A percentile compares a stretch with the other conserved stretches of the same genome.
phyloP scores from a whole-genome alignment of 2,113 vertebrate genomes.

The Sylvia atricapilla region DNA sequence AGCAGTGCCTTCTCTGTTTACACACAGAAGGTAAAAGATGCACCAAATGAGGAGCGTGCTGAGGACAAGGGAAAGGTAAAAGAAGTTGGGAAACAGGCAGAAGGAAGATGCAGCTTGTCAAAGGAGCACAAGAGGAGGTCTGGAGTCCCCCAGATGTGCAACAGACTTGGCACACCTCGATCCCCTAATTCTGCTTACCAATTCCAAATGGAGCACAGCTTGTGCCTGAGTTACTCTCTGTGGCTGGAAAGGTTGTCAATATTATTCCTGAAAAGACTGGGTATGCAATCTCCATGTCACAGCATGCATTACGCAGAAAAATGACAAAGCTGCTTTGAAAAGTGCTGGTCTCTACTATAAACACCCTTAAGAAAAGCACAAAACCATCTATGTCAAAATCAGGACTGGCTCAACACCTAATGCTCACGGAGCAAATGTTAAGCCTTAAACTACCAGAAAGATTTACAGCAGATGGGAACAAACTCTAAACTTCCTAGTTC shows the following conservation, averaged over 20 bases:
- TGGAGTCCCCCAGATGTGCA: not conserved
- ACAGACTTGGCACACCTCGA: not conserved
- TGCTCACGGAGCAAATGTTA: not conserved
- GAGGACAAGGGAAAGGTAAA: not conserved
- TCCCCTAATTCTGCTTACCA: not conserved
- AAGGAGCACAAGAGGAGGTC: not conserved
- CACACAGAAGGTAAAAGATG: not conserved
- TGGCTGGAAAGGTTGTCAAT: not conserved
- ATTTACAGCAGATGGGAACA: not conserved
- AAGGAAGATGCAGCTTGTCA: not conserved
- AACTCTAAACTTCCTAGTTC: not conserved
- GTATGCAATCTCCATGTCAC: rapidly evolving
- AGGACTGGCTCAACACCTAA: not conserved
- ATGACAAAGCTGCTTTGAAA: not conserved
- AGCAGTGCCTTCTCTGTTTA: not conserved
- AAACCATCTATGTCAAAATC: not conserved
- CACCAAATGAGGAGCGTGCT: not conserved
- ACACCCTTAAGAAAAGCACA: not conserved
- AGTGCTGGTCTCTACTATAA: not conserved
- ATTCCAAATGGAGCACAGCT: not conserved
- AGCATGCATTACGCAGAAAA: not conserved
- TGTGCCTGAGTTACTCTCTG: not conserved
- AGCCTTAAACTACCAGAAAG: not conserved
- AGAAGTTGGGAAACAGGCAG: not conserved
- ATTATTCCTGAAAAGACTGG: not conserved